A percentile compares a stretch with the other conserved stretches of the same genome.
These are phyloP conservation scores for Bombus pascuorum DNA, from an alignment of 1,140 invertebrate genomes.

Conservation along the genomic window DNA sequence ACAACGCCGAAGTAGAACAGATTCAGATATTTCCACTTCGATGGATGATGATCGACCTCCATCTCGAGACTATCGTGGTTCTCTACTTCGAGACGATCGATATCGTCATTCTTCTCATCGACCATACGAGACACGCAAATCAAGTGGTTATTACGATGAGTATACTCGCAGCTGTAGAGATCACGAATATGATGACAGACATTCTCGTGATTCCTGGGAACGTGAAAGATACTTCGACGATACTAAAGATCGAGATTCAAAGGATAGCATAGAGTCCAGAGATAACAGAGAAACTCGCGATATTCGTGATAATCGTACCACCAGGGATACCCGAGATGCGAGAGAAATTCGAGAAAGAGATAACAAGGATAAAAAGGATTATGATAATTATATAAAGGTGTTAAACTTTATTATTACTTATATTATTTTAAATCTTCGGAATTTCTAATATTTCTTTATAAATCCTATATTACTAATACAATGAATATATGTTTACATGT, in stretches of 20 bases:
- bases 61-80: conserved; percentile 73
- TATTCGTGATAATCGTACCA: conserved; percentile 66
- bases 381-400: conserved; percentile 78
- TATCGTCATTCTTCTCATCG: conserved; percentile 74
- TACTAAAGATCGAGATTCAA: conserved; percentile 67
- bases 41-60: conserved; percentile 77
- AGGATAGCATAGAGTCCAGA: conserved; percentile 57
- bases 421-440: not conserved
- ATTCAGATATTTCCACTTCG: conserved; percentile 75
- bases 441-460: not conserved
- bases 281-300: conserved; percentile 68
- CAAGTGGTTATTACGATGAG: conserved; percentile 77
- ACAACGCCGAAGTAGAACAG: conserved; percentile 74
- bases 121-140: conserved; percentile 74
- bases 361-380: conserved; percentile 76
- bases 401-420: conserved; percentile 8
- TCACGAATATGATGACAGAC: conserved; percentile 79
- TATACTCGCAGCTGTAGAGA: conserved; percentile 77
- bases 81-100: conserved; percentile 69
- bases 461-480: not conserved
- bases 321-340: conserved; percentile 61
- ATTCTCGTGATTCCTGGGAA: conserved; percentile 77
- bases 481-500: not conserved
- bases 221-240: conserved; percentile 77
- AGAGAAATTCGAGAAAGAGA: conserved; percentile 73